These are phyloP conservation scores for Oscheius myriophilus DNA, from an alignment of 2,888 invertebrate genomes.

Conservation along the genomic window DNA sequence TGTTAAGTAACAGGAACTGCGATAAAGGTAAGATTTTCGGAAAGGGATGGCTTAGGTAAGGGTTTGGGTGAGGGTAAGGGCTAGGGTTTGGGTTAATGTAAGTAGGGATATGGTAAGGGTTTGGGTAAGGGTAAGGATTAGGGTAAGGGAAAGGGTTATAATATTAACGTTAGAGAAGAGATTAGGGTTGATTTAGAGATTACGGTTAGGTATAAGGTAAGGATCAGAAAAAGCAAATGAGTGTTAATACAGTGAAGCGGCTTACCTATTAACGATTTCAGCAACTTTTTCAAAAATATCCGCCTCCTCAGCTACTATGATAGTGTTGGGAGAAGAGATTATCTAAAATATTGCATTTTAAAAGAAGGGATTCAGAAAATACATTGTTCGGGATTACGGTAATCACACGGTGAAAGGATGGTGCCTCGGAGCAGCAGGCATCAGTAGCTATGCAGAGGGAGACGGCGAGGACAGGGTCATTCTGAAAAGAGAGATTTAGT, in stretches of 20 bases:
- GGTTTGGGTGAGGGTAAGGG: too few species aligned
- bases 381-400: conserved; percentile 24
- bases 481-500: conserved; percentile 30
- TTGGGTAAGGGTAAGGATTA: too few species aligned
- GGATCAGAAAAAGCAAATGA: too few species aligned
- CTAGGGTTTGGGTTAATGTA: too few species aligned
- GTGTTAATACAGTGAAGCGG: too few species aligned
- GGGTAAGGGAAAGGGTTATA: too few species aligned
- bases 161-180: too few species aligned
- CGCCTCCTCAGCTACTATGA: conserved; percentile 19
- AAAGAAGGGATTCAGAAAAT: too few species aligned
- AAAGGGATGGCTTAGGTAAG: not conserved
- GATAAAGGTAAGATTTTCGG: not conserved
- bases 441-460: conserved; percentile 43
- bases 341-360: not conserved
- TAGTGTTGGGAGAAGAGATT: not conserved
- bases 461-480: conserved; percentile 36
- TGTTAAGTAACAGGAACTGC: conserved; percentile 2
- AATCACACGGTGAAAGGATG: conserved; percentile 32
- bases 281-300: conserved; percentile 33
- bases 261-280: conserved; percentile 27
- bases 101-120: too few species aligned
- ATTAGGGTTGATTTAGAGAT: too few species aligned
- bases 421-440: conserved; percentile 37
- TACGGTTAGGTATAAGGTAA: too few species aligned